Conservation (phyloP, 1,140 invertebrate species). For the Cyrtorhinus lividipennis region DNA sequence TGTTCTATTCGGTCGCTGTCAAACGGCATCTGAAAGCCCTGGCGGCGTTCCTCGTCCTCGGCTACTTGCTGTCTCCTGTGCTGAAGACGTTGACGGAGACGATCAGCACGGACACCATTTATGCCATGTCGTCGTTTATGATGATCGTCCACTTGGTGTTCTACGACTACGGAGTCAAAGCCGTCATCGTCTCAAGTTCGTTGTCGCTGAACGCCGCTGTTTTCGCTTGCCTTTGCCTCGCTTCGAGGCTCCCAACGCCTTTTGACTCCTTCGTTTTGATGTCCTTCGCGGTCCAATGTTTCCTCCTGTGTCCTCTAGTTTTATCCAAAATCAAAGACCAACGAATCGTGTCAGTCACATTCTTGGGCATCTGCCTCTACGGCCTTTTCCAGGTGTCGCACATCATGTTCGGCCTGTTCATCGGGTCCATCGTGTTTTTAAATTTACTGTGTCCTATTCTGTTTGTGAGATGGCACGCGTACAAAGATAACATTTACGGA, state of each 20-base stretch:
- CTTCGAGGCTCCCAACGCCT: slow-evolving; percentile 70
- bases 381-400: not conserved
- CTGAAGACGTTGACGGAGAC: slow-evolving; percentile 90
- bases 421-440: slow-evolving; percentile 44
- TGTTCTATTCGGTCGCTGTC: slow-evolving; percentile 26
- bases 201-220: slow-evolving; percentile 79
- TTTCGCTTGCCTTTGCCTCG: slow-evolving; percentile 85
- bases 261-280: slow-evolving; percentile 78
- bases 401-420: slow-evolving; percentile 38
- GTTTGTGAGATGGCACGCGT: slow-evolving; percentile 64
- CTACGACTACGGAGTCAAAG: slow-evolving; percentile 76
- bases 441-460: slow-evolving; percentile 60
- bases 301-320: slow-evolving; percentile 75
- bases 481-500: slow-evolving; percentile 88
- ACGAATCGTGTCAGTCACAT: slow-evolving; percentile 28
- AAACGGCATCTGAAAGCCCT: slow-evolving; percentile 48
- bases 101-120: slow-evolving; percentile 93
- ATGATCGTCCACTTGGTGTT: slow-evolving; percentile 77
- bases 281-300: slow-evolving; percentile 68
- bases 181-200: slow-evolving; percentile 64
- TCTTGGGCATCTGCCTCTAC: slow-evolving; percentile 23
- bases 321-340: slow-evolving; percentile 39
- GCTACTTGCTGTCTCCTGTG: slow-evolving; percentile 74
- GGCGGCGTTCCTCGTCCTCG: slow-evolving; percentile 64
- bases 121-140: slow-evolving; percentile 76